These are phyloP conservation scores for Cichladusa arquata DNA, from an alignment of 2,113 vertebrate genomes.

Conservation along the genomic window DNA sequence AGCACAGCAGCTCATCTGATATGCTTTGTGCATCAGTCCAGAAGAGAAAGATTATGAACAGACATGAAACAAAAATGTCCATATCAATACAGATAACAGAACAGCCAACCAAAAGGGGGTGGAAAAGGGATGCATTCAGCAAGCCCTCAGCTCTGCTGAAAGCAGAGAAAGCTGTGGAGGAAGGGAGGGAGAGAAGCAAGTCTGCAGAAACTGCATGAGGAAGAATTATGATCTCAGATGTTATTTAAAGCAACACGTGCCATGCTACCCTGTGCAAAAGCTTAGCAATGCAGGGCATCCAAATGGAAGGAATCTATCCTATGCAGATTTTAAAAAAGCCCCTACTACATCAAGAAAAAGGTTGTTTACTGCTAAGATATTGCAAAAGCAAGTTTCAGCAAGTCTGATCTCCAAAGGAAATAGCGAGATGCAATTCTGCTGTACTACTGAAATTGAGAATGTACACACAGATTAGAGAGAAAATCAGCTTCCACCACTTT, in stretches of 20 bases:
- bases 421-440: fast-evolving
- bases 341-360: not conserved
- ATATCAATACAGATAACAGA: not conserved
- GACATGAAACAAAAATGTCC: not conserved
- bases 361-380: not conserved
- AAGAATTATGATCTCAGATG: not conserved
- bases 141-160: not conserved
- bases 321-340: not conserved
- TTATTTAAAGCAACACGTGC: not conserved
- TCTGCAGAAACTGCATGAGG: not conserved
- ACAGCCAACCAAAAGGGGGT: not conserved
- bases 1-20: not conserved
- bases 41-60: not conserved
- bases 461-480: not conserved
- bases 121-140: not conserved
- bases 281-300: not conserved
- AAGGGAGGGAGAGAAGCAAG: not conserved
- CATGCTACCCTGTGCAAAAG: not conserved
- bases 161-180: not conserved
- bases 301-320: not conserved
- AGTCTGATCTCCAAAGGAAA: not conserved
- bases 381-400: not conserved
- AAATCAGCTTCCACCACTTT: not conserved
- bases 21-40: not conserved
- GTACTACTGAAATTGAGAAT: not conserved